phyloP scores from a whole-genome alignment of 2,113 vertebrate species.

The Galemys pyrenaicus region DNA sequence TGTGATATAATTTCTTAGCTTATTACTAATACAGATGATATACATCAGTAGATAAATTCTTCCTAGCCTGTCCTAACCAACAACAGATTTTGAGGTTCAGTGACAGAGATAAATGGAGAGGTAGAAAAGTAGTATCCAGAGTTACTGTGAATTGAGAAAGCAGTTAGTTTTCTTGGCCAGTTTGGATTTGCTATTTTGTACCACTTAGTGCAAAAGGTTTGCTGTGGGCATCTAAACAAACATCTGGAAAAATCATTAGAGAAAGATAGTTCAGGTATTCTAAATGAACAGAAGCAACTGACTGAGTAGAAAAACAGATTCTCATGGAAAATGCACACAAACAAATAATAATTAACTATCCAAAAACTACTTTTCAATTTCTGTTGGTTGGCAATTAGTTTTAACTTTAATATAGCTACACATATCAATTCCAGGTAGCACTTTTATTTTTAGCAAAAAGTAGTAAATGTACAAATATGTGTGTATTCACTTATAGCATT shows the following conservation, averaged over 20 bases:
- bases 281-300: background rate
- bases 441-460: background rate
- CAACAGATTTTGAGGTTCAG: background rate
- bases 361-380: background rate
- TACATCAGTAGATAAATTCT: conserved; percentile 57
- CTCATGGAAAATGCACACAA: background rate
- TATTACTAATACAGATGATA: conserved; percentile 22
- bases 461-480: background rate
- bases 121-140: background rate
- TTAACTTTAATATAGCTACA: background rate
- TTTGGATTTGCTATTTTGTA: background rate
- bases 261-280: background rate
- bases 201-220: background rate
- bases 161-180: background rate
- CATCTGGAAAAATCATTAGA: background rate
- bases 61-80: conserved; percentile 38
- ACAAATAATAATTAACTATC: conserved; percentile 1
- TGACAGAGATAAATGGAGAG: conserved; percentile 44
- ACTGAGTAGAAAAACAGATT: background rate
- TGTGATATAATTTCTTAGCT: conserved; percentile 18
- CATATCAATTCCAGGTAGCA: background rate
- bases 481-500: background rate
- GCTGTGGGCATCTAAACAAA: background rate
- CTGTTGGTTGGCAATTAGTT: background rate
- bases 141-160: background rate